phyloP scores from a whole-genome alignment of 1,140 invertebrate genomes.

The Zophobas morio region DNA sequence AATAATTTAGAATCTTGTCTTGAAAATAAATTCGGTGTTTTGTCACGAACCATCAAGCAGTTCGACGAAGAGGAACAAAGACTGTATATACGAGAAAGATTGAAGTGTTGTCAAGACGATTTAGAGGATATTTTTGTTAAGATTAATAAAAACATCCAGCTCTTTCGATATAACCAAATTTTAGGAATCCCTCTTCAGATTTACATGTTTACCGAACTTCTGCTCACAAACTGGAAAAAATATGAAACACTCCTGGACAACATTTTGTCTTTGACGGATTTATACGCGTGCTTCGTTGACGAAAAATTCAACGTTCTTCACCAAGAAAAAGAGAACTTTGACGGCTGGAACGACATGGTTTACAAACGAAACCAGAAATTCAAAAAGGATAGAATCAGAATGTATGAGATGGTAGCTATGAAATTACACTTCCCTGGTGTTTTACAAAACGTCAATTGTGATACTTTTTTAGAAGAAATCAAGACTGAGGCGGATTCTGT shows the following conservation, averaged over 20 bases:
- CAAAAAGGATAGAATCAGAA: no score
- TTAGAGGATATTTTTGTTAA: background rate
- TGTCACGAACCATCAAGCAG: background rate
- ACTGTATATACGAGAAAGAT: background rate
- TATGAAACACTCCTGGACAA: background rate
- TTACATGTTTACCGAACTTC: constrained; percentile 7
- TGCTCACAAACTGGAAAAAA: background rate
- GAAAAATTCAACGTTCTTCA: background rate
- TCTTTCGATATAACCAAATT: background rate
- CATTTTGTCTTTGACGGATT: background rate
- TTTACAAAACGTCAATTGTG: background rate
- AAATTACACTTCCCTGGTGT: no score
- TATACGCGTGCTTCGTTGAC: background rate
- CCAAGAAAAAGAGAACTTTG: background rate
- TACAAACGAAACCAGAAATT: no score
- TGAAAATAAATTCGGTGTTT: background rate
- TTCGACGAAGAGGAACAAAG: background rate
- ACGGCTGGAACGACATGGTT: no score
- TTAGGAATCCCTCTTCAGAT: constrained; percentile 7
- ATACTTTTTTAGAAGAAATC: background rate
- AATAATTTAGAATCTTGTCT: background rate
- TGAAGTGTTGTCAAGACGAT: constrained; percentile 1
- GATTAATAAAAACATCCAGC: constrained; percentile 7
- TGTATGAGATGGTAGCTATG: no score
- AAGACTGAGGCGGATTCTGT: background rate